Base-by-base conservation (phyloP, 1,140 invertebrate species). In the Alviniconcha marisindica region DNA sequence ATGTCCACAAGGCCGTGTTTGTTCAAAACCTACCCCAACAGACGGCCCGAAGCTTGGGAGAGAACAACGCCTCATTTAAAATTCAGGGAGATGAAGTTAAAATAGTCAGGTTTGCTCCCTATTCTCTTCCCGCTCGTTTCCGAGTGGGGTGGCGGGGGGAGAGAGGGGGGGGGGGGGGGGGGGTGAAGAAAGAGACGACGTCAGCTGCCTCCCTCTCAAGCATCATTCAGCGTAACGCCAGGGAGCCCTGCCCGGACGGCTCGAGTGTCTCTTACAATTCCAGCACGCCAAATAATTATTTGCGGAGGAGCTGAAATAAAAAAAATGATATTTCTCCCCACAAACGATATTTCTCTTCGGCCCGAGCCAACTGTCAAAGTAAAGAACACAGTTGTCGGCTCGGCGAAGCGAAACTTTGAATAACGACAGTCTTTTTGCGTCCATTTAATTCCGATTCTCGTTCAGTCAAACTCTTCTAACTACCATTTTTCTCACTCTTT, bases 281-380 rank as follows among this genome's bases (percentile, higher is more conserved):
- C 38, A 40, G 28, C 73, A 76, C 38, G 21, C n/a, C 42, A 76
- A 76, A 76, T 76, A 40, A 44, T 76, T 76, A 44, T 76, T 76
- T 76, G 73, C 73, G 21, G 1, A 76, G 73, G 38, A 2, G 24
- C 73, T 76, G 60, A n/a, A 63, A 63, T 63, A 63, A 63, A 63
- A 63, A 63, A 63, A 63, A 12, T 10, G 60, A 63, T 63, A 63
- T 63, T 63, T 63, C 60, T 63, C 28, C 7, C 4, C 7, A 24
- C 7, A 24, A 63, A 18, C 5, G 44, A 10, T 48, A 5, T 48
- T 48, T 18, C 44, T 18, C 18, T 48, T 48, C 44, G 7, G 5
- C 44, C 44, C 44, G 44, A 18, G 18, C 44, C 5, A 18, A 48
- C 44, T 18, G 18, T 18, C 44, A 48, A 5, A 48, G 7, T 18